Percentiles rank a stretch among this genome's conserved stretches.
phyloP scores from a whole-genome alignment of 1,140 invertebrate genomes.

The Prorops nasuta region DNA sequence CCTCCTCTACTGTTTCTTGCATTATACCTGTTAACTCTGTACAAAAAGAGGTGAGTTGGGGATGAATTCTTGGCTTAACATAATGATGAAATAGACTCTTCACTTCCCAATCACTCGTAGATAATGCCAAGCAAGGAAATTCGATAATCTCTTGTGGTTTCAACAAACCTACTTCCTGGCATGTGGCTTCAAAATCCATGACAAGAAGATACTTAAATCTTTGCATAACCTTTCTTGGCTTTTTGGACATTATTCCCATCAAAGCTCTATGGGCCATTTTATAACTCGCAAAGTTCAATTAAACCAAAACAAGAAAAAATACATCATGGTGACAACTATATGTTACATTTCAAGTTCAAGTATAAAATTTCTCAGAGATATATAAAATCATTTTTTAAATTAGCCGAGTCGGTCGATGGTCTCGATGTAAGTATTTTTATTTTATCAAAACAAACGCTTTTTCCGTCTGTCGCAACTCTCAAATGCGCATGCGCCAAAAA shows the following conservation, averaged over 20 bases:
- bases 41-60: constrained; percentile 60
- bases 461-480: no score
- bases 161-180: constrained; percentile 37
- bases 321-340: no score
- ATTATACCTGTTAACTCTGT: constrained; percentile 59
- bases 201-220: constrained; percentile 59
- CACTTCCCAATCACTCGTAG: constrained; percentile 55
- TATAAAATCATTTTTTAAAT: no score
- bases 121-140: constrained; percentile 64
- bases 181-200: constrained; percentile 67
- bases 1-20: constrained; percentile 44
- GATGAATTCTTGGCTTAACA: constrained; percentile 59
- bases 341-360: no score
- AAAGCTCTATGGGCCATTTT: constrained; percentile 36
- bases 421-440: no score
- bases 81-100: constrained; percentile 63
- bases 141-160: constrained; percentile 66
- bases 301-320: no score
- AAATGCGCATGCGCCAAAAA: no score
- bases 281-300: background rate
- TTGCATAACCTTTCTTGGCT: constrained; percentile 16
- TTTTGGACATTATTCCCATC: constrained; percentile 6
- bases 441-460: no score
- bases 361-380: no score
- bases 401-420: no score